phyloP scores from a whole-genome alignment of 2,797 vertebrate genomes.

The Mus spretus region DNA sequence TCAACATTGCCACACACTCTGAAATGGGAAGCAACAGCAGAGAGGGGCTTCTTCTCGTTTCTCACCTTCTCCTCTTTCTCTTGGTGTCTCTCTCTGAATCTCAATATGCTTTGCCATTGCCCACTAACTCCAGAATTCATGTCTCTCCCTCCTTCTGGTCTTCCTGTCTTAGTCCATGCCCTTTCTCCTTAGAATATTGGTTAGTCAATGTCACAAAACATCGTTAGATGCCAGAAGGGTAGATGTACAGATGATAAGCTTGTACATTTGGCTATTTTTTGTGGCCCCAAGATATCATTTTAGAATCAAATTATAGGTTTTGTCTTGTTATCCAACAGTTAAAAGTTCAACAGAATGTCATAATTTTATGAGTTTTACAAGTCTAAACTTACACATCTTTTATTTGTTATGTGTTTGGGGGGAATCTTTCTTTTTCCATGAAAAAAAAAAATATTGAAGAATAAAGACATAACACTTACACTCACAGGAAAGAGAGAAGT shows the following conservation, averaged over 20 bases:
- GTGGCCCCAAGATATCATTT: constrained; percentile 60
- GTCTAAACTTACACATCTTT: constrained; percentile 19
- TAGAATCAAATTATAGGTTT: constrained; percentile 57
- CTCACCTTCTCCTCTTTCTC: not conserved
- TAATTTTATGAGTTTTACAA: constrained; percentile 62
- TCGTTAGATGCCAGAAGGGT: not conserved
- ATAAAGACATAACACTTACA: not conserved
- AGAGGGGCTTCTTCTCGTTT: not conserved
- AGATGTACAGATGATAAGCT: constrained; percentile 52
- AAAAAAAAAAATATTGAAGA: constrained; percentile 26
- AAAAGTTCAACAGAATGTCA: not conserved
- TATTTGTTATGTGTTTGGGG: constrained; percentile 57
- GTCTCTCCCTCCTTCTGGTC: not conserved
- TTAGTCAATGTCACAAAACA: constrained; percentile 16
- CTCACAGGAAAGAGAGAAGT: not conserved
- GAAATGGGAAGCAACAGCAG: not conserved
- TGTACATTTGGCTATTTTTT: not conserved
- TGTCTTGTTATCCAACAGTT: constrained; percentile 5
- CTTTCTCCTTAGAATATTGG: not conserved
- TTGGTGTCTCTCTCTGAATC: not conserved
- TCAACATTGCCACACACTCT: not conserved
- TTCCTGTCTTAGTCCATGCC: no score
- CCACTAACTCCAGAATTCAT: not conserved
- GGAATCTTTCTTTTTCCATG: constrained; percentile 71
- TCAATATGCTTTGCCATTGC: not conserved